phyloP scores from a whole-genome alignment of 2,113 vertebrate genomes.

The Odocoileus hemionus region DNA sequence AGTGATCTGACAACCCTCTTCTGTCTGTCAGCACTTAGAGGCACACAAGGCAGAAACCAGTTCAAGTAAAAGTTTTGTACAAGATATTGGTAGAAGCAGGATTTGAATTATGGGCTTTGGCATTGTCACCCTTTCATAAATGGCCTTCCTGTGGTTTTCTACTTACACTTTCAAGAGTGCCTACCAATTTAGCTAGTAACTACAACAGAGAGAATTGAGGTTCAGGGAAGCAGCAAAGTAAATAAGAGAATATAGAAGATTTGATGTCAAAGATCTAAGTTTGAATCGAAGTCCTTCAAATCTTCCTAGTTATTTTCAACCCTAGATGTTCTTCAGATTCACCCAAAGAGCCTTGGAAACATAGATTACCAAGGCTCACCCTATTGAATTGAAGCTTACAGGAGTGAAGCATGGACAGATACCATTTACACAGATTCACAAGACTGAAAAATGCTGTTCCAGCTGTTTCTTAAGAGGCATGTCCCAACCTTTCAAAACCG shows the following conservation, averaged over 20 bases:
- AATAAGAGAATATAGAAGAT: neutral
- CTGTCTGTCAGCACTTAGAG: neutral
- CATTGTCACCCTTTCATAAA: neutral
- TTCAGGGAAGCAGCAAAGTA: neutral
- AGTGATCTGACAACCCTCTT: neutral
- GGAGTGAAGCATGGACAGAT: neutral
- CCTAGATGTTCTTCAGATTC: neutral
- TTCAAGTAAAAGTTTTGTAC: neutral
- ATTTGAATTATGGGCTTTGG: neutral
- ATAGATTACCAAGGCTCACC: neutral
- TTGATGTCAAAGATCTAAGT: neutral
- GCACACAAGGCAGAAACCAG: neutral
- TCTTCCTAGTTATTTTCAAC: neutral
- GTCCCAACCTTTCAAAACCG: neutral
- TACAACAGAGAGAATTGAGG: neutral
- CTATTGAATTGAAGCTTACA: neutral
- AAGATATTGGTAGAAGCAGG: neutral
- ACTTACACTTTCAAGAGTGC: neutral
- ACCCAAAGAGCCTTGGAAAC: neutral
- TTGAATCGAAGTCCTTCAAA: neutral
- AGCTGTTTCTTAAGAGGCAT: neutral
- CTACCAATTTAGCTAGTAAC: neutral
- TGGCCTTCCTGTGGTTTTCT: neutral
- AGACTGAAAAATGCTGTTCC: neutral
- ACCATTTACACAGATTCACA: neutral